Percentiles rank a stretch among this genome's conserved stretches.
Conservation (phyloP, 1,140 invertebrate genomes). For the Drosophila tropicalis region DNA sequence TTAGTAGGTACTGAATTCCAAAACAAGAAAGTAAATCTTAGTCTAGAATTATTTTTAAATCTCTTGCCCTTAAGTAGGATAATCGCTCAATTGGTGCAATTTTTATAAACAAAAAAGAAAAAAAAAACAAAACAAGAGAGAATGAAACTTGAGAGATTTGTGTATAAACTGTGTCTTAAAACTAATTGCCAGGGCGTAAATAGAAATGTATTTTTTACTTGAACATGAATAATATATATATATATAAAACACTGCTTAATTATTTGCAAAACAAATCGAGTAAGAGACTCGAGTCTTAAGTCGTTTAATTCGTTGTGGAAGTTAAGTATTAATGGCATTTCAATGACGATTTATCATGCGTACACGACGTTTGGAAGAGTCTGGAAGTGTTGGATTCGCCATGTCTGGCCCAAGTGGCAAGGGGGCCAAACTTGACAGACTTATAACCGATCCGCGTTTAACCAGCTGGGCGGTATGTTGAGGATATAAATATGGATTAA, state of each 20-base stretch:
- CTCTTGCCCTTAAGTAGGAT: constrained; percentile 71
- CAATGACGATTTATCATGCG: constrained; percentile 82
- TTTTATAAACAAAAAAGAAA: constrained; percentile 5
- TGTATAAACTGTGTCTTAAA: constrained; percentile 39
- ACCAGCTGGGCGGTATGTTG: constrained; percentile 33
- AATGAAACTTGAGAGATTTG: constrained; percentile 2
- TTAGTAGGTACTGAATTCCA: constrained; percentile 54
- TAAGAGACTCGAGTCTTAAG: constrained; percentile 39
- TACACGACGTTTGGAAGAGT: constrained; percentile 58
- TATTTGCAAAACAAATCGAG: constrained; percentile 23
- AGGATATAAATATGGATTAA: constrained; percentile 39
- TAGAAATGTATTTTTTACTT: constrained; percentile 49
- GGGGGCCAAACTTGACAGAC: constrained; percentile 34
- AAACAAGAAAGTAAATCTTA: constrained; percentile 61
- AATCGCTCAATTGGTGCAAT: constrained; percentile 39
- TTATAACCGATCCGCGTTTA: constrained; percentile 60
- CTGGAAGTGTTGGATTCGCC: constrained; percentile 24
- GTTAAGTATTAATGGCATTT: background rate
- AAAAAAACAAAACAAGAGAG: background rate
- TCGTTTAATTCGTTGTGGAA: constrained; percentile 27
- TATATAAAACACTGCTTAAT: constrained; percentile 36
- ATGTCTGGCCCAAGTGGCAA: background rate
- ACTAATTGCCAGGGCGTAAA: constrained; percentile 24
- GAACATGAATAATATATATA: constrained; percentile 41
- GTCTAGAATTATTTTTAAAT: constrained; percentile 77